Percentiles rank a stretch among this genome's conserved stretches.
These are phyloP conservation scores for Sebastes steindachneri DNA, from an alignment of 2,797 vertebrate genomes.

Conservation along the genomic window DNA sequence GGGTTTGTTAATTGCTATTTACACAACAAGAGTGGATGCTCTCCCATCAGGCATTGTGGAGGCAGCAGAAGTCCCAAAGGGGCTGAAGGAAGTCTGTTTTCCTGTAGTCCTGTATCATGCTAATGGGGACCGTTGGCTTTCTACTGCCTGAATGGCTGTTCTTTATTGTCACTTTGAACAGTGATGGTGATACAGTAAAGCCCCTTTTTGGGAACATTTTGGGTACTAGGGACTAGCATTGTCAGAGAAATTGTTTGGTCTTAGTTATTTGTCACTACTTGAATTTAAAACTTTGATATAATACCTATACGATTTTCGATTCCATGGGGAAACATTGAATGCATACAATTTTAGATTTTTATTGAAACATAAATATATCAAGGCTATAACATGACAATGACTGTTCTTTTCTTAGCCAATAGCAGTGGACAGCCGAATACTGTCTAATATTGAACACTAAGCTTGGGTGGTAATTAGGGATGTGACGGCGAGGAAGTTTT, in stretches of 20 bases:
- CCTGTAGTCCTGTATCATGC: slow-evolving; percentile 37
- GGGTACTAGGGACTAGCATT: not conserved
- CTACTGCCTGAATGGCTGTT: not conserved
- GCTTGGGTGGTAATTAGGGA: too few relatives aligned
- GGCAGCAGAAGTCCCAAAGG: slow-evolving; percentile 7
- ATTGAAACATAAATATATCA: not conserved
- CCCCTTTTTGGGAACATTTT: not conserved
- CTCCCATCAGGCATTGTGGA: slow-evolving; percentile 28
- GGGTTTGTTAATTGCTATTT: slow-evolving; percentile 48
- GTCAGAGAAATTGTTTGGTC: not conserved
- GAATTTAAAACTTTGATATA: not conserved
- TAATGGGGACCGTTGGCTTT: slow-evolving; percentile 15
- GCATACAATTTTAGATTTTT: not conserved
- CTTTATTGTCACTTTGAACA: not conserved
- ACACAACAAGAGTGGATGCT: slow-evolving; percentile 41
- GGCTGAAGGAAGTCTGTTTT: slow-evolving; percentile 14
- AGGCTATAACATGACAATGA: not conserved
- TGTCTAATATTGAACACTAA: too few relatives aligned
- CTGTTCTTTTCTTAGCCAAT: not conserved
- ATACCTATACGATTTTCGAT: not conserved
- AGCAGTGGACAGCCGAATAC: too few relatives aligned
- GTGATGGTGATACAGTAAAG: not conserved
- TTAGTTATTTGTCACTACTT: not conserved
- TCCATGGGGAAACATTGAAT: not conserved
- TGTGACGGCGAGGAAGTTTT: too few relatives aligned